Conservation (phyloP, 2,113 vertebrate species). For the Scomber colias region DNA sequence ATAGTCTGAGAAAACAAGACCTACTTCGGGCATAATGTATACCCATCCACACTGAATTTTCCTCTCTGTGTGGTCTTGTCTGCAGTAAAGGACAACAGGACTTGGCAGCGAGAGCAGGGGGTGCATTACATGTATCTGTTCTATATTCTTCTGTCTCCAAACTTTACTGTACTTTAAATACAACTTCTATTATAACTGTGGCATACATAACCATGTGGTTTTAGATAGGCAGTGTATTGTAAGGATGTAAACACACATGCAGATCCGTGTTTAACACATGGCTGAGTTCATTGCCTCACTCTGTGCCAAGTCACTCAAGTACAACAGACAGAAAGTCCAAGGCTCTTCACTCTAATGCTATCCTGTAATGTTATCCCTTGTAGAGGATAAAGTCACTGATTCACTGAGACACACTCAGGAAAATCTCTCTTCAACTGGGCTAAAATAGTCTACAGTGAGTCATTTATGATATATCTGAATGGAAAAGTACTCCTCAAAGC, state of each 20-base stretch:
- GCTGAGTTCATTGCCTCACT: slow-evolving; percentile 39
- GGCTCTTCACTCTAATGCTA: slow-evolving; percentile 23
- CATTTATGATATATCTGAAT: slow-evolving; percentile 18
- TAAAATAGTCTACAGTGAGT: slow-evolving; percentile 3
- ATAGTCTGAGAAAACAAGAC: slow-evolving; percentile 38
- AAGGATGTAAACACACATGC: slow-evolving; percentile 38
- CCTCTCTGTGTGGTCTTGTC: slow-evolving; percentile 72
- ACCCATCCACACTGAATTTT: slow-evolving; percentile 34
- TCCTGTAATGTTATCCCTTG: slow-evolving; percentile 50
- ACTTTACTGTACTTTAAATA: slow-evolving; percentile 25
- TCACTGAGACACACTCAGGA: slow-evolving; percentile 40
- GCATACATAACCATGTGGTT: slow-evolving; percentile 55
- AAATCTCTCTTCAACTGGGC: not conserved
- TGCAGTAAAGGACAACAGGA: slow-evolving; percentile 46
- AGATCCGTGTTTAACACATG: slow-evolving; percentile 66
- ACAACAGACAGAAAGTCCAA: slow-evolving; percentile 54
- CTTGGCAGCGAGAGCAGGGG: slow-evolving; percentile 39
- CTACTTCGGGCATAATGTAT: slow-evolving; percentile 33
- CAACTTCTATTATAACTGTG: slow-evolving; percentile 41
- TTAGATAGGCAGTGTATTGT: slow-evolving; percentile 42
- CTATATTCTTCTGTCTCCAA: slow-evolving; percentile 39
- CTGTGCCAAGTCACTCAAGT: slow-evolving; percentile 60
- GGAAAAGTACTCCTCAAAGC: slow-evolving; percentile 12
- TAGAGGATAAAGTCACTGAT: slow-evolving; percentile 65
- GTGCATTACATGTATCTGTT: slow-evolving; percentile 56